Conservation (phyloP, 2,888 invertebrate species). For the Apeira syringaria region DNA sequence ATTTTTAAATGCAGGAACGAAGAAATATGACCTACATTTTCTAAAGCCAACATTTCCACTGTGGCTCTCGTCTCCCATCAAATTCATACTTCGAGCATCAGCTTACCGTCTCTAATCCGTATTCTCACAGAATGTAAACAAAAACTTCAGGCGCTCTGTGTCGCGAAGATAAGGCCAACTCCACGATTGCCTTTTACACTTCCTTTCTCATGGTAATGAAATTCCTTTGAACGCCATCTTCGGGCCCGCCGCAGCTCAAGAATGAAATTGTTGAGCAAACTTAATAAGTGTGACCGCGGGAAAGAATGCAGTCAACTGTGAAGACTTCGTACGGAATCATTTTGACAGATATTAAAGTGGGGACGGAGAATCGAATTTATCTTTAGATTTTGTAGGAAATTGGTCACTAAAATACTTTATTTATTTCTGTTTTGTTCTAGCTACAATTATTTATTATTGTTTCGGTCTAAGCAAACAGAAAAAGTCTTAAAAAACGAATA, state of each 20-base stretch:
- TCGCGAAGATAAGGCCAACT: constrained; percentile 12
- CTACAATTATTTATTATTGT: too few species aligned
- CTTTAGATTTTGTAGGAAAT: not conserved
- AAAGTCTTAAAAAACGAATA: too few species aligned
- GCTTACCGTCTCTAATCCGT: constrained; percentile 4
- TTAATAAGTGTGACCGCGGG: constrained; percentile 28
- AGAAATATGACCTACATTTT: too few species aligned
- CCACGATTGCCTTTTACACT: constrained; percentile 26
- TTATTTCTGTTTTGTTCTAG: too few species aligned
- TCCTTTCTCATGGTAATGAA: constrained; percentile 49
- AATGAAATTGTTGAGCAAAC: constrained; percentile 31
- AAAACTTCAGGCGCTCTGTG: constrained; percentile 13
- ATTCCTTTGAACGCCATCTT: constrained; percentile 36
- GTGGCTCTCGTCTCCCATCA: not conserved
- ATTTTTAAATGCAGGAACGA: too few species aligned
- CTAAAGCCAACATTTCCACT: not conserved
- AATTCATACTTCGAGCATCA: constrained; percentile 1
- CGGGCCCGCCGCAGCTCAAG: constrained; percentile 26
- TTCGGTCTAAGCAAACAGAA: too few species aligned
- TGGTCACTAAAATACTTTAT: too few species aligned
- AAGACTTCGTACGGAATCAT: constrained; percentile 9
- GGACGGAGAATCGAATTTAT: not conserved
- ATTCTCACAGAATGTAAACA: constrained; percentile 16
- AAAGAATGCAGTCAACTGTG: constrained; percentile 27
- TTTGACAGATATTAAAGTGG: constrained; percentile 5